Evolutionary conservation across 2,888 invertebrate genomes (phyloP).

Genomic region (Scaptomyza reducta): DNA sequence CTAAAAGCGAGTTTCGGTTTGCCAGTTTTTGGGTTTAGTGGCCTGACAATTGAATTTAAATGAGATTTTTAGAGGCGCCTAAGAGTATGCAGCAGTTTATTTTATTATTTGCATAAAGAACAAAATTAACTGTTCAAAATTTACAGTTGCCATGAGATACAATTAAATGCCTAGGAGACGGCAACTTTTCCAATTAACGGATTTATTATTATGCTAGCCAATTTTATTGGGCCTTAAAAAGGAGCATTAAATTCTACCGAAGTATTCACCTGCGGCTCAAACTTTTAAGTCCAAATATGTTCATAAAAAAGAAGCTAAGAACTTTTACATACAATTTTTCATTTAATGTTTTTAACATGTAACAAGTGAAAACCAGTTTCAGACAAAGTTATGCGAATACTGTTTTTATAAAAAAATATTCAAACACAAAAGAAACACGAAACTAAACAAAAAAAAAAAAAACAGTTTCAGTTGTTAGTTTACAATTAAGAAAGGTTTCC

Average conservation of each 20-base stretch:
- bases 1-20: conserved; percentile 11
- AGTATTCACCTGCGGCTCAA: conserved; percentile 68
- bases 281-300: conserved; percentile 64
- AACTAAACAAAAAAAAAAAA: not conserved
- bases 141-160: conserved; percentile 17
- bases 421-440: not conserved
- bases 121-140: conserved; percentile 10
- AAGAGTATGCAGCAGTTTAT: conserved; percentile 57
- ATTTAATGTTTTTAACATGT: conserved; percentile 65
- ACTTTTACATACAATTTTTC: conserved; percentile 41
- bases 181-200: conserved; percentile 76
- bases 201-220: conserved; percentile 68
- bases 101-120: conserved; percentile 64
- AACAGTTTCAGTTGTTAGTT: conserved; percentile 6
- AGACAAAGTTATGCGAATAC: not conserved
- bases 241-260: conserved; percentile 38
- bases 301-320: conserved; percentile 39
- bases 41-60: conserved; percentile 69
- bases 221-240: conserved; percentile 60
- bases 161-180: conserved; percentile 43
- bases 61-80: conserved; percentile 57
- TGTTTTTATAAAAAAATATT: not conserved
- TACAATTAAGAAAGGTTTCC: conserved; percentile 9
- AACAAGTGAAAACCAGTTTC: conserved; percentile 2
- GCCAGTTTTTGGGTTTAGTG: conserved; percentile 38